phyloP scores from a whole-genome alignment of 2,888 invertebrate genomes.

The Cryptosula pallasiana region DNA sequence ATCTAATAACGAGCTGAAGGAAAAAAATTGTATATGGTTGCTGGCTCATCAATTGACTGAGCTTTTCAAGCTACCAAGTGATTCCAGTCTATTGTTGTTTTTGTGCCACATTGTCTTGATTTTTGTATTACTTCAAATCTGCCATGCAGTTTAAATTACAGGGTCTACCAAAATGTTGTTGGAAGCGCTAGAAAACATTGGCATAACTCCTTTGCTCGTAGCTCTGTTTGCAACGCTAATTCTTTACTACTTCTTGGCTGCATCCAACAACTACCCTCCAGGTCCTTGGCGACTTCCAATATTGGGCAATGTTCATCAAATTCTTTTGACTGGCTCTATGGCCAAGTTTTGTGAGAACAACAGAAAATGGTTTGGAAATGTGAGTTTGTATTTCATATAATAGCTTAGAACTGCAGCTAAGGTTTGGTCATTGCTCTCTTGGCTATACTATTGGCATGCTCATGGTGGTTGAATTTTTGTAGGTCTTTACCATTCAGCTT shows the following conservation, averaged over 20 bases:
- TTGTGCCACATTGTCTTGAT: no score
- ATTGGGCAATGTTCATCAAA: not conserved
- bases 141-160: no score
- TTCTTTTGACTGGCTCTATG: not conserved
- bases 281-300: not conserved
- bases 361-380: slow-evolving; percentile 5
- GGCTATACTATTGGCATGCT: not conserved
- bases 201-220: not conserved
- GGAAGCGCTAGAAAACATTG: not conserved
- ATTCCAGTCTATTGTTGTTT: no score
- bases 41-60: no score
- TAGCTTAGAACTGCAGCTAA: no score
- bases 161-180: not conserved
- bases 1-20: no score
- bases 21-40: no score
- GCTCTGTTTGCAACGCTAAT: not conserved
- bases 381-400: no score
- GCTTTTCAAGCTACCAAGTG: no score
- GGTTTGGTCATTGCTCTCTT: no score
- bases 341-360: slow-evolving; percentile 5
- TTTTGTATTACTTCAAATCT: no score
- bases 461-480: not conserved
- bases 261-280: not conserved
- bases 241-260: not conserved
- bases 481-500: slow-evolving; percentile 15